Evolutionary conservation across 2,888 invertebrate species (phyloP).

Genomic region (Romanomermis culicivorax): DNA sequence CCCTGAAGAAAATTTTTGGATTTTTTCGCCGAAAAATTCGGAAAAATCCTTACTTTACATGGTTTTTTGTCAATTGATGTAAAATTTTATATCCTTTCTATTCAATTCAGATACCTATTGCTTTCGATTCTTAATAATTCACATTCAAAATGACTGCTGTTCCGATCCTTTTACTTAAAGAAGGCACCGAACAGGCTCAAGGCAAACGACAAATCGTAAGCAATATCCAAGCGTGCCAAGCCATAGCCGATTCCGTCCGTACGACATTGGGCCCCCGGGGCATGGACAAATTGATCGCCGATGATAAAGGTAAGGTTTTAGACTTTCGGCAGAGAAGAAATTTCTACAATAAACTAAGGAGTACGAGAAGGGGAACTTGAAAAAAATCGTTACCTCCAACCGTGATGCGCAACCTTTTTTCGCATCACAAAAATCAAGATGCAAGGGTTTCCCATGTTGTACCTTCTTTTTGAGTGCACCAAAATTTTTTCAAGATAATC

Average conservation of each 20-base stretch:
- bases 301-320: constrained; percentile 45
- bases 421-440: neutral
- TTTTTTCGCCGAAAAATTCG: too few species aligned
- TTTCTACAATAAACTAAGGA: constrained; percentile 7
- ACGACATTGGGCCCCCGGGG: constrained; percentile 95
- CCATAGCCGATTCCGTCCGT: constrained; percentile 77
- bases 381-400: too few species aligned
- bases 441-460: neutral
- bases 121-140: too few species aligned
- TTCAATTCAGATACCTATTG: too few species aligned
- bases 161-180: constrained; percentile 85
- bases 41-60: too few species aligned
- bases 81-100: too few species aligned
- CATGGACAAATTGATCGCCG: constrained; percentile 95
- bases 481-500: too few species aligned
- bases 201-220: constrained; percentile 59
- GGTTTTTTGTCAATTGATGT: too few species aligned
- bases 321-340: too few species aligned
- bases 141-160: constrained; percentile 34
- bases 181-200: constrained; percentile 73
- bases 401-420: too few species aligned
- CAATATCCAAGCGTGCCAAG: constrained; percentile 28
- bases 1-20: too few species aligned
- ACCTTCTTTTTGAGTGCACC: too few species aligned
- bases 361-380: neutral